Evolutionary conservation across 2,113 vertebrate genomes (phyloP), one percentile per base, ranked within the genome.

Genomic region (Parus major): DNA sequence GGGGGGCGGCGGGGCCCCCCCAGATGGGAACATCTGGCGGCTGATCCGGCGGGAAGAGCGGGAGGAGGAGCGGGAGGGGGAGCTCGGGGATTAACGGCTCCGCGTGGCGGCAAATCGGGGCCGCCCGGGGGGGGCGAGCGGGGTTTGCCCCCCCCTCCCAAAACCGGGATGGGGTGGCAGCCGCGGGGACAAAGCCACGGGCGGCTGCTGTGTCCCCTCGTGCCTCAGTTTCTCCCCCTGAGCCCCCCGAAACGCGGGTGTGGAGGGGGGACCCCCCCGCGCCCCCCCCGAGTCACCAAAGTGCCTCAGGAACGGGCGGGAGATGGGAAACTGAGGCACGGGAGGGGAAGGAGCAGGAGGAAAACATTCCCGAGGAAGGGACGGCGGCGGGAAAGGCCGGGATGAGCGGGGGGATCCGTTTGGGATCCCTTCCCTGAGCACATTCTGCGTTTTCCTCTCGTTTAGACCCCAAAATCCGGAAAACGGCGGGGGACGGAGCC

Each of bases 181-280:
- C 61, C 31, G 1, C 7, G 7, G 44, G 64, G 72, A 52, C 59
- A 47, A 79, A 84, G 53, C 53, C 31, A 1, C 1, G 4, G 5
- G 20, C 1, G 8, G 18, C n/a, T 6, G 20, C 44, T 0, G 3
- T 0, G 21, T 2, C 53, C 60, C 39, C 16, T 15, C 11, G 22
- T 29, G 91, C 75, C 86, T 36, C 86, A 29, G 63, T 53, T 76
- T 47, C 22, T 12, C 52, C 31, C 35, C 33, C 55, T 3, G 12
- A 61, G 19, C 17, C n/a, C n/a, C 9, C 35, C 10, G 2, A 2
- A 47, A 29, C 0, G 11, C 9, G 23, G 16, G 3, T 3, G 16
- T 9, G 24, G 44, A 9, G 24, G 1, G 21, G 36, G 17, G 17
- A 3, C 2, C 10, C 27, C 15, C 11, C 13, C 19, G 11, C 14